Conservation (phyloP, 2,888 invertebrate genomes). For the Drosophila robusta region DNA sequence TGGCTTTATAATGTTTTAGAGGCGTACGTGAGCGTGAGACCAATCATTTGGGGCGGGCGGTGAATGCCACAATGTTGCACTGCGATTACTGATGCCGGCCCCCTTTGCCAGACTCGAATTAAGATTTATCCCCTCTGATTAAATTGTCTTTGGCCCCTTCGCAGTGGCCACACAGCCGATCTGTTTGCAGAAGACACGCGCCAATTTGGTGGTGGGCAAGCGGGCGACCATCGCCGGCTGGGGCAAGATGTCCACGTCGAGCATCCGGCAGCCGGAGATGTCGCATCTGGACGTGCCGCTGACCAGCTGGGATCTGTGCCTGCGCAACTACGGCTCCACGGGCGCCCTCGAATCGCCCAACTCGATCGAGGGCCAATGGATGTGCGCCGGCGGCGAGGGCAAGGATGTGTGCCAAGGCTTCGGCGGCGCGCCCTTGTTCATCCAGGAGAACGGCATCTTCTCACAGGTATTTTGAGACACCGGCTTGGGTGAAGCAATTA, state of each 20-base stretch:
- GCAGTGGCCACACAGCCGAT: slow-evolving; percentile 92
- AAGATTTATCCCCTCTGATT: background rate
- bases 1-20: slow-evolving; percentile 70
- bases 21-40: slow-evolving; percentile 47
- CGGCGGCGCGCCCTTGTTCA: slow-evolving; percentile 90
- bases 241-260: slow-evolving; percentile 89
- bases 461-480: slow-evolving; percentile 86
- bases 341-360: slow-evolving; percentile 86
- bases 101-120: too few species aligned
- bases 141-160: background rate
- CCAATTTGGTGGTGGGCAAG: slow-evolving; percentile 84
- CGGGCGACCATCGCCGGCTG: slow-evolving; percentile 84
- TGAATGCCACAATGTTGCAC: slow-evolving; percentile 29
- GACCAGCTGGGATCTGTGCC: slow-evolving; percentile 88
- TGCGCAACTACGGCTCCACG: slow-evolving; percentile 89
- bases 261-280: slow-evolving; percentile 86
- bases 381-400: slow-evolving; percentile 91
- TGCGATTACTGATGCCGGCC: background rate
- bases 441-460: slow-evolving; percentile 87
- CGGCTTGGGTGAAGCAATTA: too few species aligned
- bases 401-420: slow-evolving; percentile 92
- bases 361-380: slow-evolving; percentile 87
- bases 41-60: slow-evolving; percentile 33
- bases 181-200: slow-evolving; percentile 86
- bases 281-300: slow-evolving; percentile 90